Percentiles rank a stretch among this genome's conserved stretches.
These are phyloP conservation scores for Parasteatoda lunata DNA, from an alignment of 2,888 invertebrate genomes.

Conservation along the genomic window DNA sequence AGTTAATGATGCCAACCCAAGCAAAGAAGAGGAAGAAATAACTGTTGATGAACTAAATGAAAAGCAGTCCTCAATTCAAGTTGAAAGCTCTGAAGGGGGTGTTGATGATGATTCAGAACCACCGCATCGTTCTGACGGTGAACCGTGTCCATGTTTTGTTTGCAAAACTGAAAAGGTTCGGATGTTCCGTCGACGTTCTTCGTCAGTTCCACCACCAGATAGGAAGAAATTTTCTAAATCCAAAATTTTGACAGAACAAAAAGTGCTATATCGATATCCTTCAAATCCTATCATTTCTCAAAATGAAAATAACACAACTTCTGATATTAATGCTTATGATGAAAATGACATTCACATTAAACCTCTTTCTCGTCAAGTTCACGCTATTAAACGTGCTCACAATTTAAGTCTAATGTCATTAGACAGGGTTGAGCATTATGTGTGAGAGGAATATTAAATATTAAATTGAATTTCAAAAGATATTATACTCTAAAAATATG, in stretches of 20 bases:
- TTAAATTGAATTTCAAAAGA: no score
- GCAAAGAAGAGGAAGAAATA: background rate
- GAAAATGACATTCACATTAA: background rate
- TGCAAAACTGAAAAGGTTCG: slow-evolving; percentile 23
- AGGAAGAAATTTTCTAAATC: background rate
- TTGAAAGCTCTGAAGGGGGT: background rate
- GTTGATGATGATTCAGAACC: background rate
- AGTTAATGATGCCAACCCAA: background rate
- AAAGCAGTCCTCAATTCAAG: background rate
- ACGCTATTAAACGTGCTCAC: background rate
- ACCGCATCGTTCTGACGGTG: slow-evolving; percentile 15
- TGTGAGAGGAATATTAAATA: background rate
- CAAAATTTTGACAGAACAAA: background rate
- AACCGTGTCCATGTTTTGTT: slow-evolving; percentile 33
- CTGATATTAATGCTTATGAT: background rate
- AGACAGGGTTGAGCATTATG: slow-evolving; percentile 36
- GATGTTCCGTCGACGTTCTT: slow-evolving; percentile 37
- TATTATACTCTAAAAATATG: no score
- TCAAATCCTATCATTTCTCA: slow-evolving; percentile 2
- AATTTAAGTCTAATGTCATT: background rate
- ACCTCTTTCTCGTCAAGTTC: background rate
- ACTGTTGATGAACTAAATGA: background rate
- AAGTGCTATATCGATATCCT: background rate
- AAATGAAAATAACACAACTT: background rate
- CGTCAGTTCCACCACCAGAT: slow-evolving; percentile 24